Evolutionary conservation across 2,888 invertebrate genomes (phyloP), one percentile per base, ranked within the genome.

Genomic region (Epistrophe eligans): DNA sequence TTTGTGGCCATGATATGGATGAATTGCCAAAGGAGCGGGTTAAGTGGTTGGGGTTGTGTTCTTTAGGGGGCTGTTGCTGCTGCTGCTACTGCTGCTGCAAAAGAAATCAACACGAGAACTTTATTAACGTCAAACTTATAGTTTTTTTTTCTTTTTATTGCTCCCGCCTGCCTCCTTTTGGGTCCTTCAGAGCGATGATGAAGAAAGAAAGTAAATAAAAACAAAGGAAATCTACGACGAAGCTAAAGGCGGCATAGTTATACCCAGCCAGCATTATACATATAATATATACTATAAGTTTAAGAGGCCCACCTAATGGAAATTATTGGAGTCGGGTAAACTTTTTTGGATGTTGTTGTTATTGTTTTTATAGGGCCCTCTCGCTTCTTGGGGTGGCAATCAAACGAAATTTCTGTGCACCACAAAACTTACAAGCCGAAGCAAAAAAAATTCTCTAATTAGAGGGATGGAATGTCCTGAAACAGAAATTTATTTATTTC

Each of bases 1-100:
- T 83, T 83, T 87, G 87, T 83, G 87, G 83, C 83, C 87, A 83
- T 87, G 87, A 87, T 87, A 87, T 87, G 87, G 87, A 87, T 87
- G 87, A 87, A 87, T 87, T 87, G 87, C 87, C 87, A 87, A 87
- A 87, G 87, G 76, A 79, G 71, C 64, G 87, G 83, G 76, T 79
- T 83, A 82, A 87, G 87, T 87, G 83, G 79, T 83, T 74, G 43
- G 71, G 71, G 55, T 76, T 58, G 52, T 28, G 35, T 76, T 71
- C 80, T 52, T 48, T 38, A 35, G 58, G 72, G 58, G 58, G 72
- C 52, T 55, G 50, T 40, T 24, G 38, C 32, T 48, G 4, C 19
- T 70, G 52, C 32, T 35, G 52, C 32, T 48, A 6, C 19, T 70
- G 52, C 32, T 35, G 52, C 60, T 45, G 62, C 57, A 50, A 79